phyloP scores from a whole-genome alignment of 2,888 invertebrate species.

The Melitaea athalia region DNA sequence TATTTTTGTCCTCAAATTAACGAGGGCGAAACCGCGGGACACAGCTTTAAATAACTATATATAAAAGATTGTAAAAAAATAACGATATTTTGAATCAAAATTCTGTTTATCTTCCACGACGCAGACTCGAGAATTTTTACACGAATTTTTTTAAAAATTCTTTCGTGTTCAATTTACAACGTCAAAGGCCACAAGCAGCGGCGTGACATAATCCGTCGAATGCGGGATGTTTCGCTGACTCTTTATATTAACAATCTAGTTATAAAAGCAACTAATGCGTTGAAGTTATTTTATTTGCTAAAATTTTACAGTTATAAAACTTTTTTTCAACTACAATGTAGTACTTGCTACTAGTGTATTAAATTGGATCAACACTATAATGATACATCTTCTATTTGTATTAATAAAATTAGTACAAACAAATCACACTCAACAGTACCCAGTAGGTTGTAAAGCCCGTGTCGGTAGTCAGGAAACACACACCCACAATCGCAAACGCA shows the following conservation, averaged over 20 bases:
- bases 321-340: background rate
- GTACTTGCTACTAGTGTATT: too few relatives aligned
- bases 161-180: conserved; percentile 11
- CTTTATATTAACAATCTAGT: conserved; percentile 2
- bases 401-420: too few relatives aligned
- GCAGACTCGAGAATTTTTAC: background rate
- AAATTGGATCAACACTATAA: too few relatives aligned
- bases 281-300: background rate
- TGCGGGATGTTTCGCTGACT: background rate
- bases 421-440: too few relatives aligned
- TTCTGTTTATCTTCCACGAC: background rate
- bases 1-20: too few relatives aligned
- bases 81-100: background rate
- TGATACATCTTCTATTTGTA: too few relatives aligned
- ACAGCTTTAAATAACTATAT: background rate
- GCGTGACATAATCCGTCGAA: conserved; percentile 12
- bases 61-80: background rate
- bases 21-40: too few relatives aligned
- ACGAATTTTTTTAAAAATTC: conserved; percentile 4
- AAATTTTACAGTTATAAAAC: background rate
- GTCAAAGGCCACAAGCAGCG: conserved; percentile 10
- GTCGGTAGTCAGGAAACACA: too few relatives aligned
- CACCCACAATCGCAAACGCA: too few relatives aligned
- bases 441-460: too few relatives aligned
- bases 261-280: conserved; percentile 1